Evolutionary conservation across 2,888 invertebrate genomes (phyloP).

Genomic region (Amphiduros pacificus): DNA sequence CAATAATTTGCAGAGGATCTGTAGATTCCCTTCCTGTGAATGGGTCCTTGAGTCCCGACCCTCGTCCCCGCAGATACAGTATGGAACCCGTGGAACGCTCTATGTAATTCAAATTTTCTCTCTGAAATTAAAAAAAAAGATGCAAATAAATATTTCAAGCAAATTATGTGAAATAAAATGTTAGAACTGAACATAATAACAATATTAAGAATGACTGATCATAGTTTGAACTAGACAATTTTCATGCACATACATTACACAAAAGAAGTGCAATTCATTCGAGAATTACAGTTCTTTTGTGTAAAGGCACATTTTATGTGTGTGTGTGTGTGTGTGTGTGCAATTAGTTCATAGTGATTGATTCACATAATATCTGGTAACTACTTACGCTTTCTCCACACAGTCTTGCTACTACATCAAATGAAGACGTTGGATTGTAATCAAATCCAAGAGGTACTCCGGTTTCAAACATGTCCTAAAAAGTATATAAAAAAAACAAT

Average conservation of each 20-base stretch:
- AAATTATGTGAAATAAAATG: too few species aligned
- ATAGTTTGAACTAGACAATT: too few species aligned
- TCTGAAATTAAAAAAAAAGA: not conserved
- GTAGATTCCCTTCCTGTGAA: not conserved
- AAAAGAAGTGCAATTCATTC: not conserved
- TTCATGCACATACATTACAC: too few species aligned
- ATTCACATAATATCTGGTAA: too few species aligned
- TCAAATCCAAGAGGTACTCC: not conserved
- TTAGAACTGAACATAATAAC: too few species aligned
- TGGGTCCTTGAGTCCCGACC: not conserved
- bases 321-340: too few species aligned
- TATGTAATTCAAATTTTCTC: not conserved
- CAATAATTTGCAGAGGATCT: not conserved
- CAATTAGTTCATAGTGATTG: too few species aligned
- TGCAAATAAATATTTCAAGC: too few species aligned
- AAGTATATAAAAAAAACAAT: not conserved
- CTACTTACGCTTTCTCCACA: not conserved
- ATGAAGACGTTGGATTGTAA: not conserved
- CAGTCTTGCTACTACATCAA: not conserved
- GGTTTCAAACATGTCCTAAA: not conserved
- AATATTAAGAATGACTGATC: too few species aligned
- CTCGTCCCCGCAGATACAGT: not conserved
- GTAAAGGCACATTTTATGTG: too few species aligned
- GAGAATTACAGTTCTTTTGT: not conserved
- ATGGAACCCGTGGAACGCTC: not conserved